Base-by-base conservation (phyloP, 1,140 invertebrate genomes). In the Drosophila equinoxialis region DNA sequence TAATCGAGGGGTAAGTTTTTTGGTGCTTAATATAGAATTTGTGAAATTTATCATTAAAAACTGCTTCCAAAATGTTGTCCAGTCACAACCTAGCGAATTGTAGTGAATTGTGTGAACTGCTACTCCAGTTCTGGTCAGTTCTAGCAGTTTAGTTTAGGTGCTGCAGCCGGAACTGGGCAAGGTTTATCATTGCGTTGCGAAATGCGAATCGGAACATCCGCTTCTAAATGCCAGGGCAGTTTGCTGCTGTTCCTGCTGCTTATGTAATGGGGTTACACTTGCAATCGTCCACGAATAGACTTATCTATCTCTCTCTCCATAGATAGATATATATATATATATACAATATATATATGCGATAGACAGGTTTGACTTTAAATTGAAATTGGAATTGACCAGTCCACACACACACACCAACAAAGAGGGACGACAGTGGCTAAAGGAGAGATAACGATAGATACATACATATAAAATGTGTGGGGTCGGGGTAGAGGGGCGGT, bases 131-230 rank as follows among this genome's bases (percentile, higher is more conserved):
- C 17, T 17, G 17, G 30, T 30, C 37, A 51, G 45, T 23, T 23
- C 2, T 51, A 11, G 17, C 14, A 23, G 17, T 51, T 51, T 51
- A 11, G 17, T 51, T 20, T 74, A 70, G 74, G 59, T 64, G 37
- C 13, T 62, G 68, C 62, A 70, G 62, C 84, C 84, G 84, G 84
- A 87, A 84, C 74, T 75, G 66, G 67, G 57, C 68, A 70, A 80
- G 77, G 17, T 89, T 87, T 87, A 87, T 87, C 84, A 87, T 74
- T 87, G 84, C 77, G 81, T 78, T 89, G 81, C 84, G 68, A 84
- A 87, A 87, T 89, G 84, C 74, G 84, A 87, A 89, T 84, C 84
- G 84, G 84, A 87, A 87, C 84, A 87, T 87, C 84, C 84, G 84
- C 67, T 87, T 87, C 67, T 87, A 87, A 87, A 87, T 87, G 84